Base-by-base conservation (phyloP, 2,888 invertebrate genomes). In the Eumacrocentrus americanus region DNA sequence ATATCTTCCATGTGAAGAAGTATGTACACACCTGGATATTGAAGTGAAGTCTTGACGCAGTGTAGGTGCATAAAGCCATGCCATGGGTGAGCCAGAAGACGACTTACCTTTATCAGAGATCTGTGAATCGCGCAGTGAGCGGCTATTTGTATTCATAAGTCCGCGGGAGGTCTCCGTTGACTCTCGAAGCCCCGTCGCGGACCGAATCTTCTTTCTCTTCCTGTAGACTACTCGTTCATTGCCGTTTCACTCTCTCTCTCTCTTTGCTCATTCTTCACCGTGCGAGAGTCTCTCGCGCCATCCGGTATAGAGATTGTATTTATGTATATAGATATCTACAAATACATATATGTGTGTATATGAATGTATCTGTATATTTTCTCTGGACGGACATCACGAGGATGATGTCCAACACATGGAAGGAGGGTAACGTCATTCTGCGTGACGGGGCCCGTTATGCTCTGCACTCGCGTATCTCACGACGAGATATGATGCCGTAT, bases 61-160 rank as follows among this genome's bases (percentile, higher is more conserved):
- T 42, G 23, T 53, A 25, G 23, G 40, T 38, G 29, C 42, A 44
- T 44, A 42, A 20, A 44, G 54, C 29, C 29, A 42, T 25, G 38
- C 29, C 20, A 34, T 58, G 67, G 64, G 68, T 63, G 65, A 67
- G 65, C 63, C 65, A 63, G 67, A 70, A 65, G 69, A 61, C 64
- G 67, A 66, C 67, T 61, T 67, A 63, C 61, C 66, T 76, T 80
- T 81, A 81, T 81, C 80, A 73, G 71, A 70, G 76, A 81, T 81
- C 80, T 73, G 75, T 63, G 61, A 78, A 78, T 78, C 74, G 78
- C 78, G 75, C 80, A 79, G 79, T 79, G 78, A 79, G 76, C 79
- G 74, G 80, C 78, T 80, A 81, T 80, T 80, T 80, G 80, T 81
- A 81, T 81, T 81, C 80, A 81, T 81, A 81, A 81, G 79, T 77